Conservation (phyloP, 1,140 invertebrate genomes). For the Drosophila seguyi region DNA sequence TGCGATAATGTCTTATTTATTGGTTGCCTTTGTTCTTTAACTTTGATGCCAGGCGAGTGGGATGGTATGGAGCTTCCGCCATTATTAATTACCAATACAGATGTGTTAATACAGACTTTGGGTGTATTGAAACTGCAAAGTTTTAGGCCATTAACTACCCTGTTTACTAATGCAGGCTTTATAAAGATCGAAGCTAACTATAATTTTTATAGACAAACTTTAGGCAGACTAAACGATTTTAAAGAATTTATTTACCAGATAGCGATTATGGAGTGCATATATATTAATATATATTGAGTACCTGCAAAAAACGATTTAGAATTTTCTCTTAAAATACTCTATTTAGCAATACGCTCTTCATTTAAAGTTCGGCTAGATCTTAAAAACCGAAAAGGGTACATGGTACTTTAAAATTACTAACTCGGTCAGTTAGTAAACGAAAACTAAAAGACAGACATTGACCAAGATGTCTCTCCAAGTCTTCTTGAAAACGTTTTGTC, state of each 20-base stretch:
- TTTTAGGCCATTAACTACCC: background rate
- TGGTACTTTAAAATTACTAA: background rate
- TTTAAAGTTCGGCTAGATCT: background rate
- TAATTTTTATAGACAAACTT: background rate
- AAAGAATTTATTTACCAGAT: background rate
- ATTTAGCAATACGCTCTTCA: too few species aligned
- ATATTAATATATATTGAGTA: background rate
- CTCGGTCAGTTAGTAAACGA: background rate
- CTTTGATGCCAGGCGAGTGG: conserved; percentile 3
- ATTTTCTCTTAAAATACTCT: too few species aligned
- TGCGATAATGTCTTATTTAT: background rate
- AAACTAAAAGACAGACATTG: background rate
- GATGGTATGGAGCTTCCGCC: conserved; percentile 10
- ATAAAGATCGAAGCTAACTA: background rate
- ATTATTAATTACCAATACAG: background rate
- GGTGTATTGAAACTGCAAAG: background rate
- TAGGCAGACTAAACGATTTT: background rate
- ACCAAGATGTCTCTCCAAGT: background rate
- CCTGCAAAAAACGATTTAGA: too few species aligned
- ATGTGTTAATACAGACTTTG: background rate
- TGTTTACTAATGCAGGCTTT: background rate
- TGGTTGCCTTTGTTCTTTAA: conserved; percentile 25
- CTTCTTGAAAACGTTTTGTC: background rate
- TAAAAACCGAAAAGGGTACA: background rate
- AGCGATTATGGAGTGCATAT: background rate